Base-by-base conservation (phyloP, 23 tunicate species). In the Halocynthia roretzi region DNA sequence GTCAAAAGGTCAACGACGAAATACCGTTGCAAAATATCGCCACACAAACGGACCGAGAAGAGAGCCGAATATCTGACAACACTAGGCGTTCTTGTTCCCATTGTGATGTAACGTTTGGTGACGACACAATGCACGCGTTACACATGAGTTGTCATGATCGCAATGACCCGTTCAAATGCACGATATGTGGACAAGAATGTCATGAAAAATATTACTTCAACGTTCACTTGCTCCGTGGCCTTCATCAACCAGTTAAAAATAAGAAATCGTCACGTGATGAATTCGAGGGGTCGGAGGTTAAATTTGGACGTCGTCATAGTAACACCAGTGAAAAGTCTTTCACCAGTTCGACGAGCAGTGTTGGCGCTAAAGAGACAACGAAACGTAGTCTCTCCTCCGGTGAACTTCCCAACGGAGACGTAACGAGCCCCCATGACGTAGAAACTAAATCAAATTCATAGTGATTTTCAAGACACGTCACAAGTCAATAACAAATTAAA, bases 121-220 rank as follows among this genome's bases (percentile, higher is more conserved):
- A 92, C 76, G 98, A 92, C 14, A 82, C 84, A 77, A 92, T 92
- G 98, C 83, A 78, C 70, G 98, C 98, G 5, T 73, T 92, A 69
- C 98, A 92, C 81, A 92, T 92, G 98, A 92, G 91, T 71, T 92
- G 98, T 68, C 98, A 92, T 74, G 98, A 92, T 69, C 79, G 83
- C 52, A 60, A 22, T 17, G 98, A 82, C 62, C 98, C 98, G 15
- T 92, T 85, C 87, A 68, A 74, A 31, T 92, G 98, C 85, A 92
- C 91, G 72, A 86, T 92, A 48, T 92, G 98, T 78, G 87, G 87
- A n/a, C 92, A 92, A 73, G 67, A 71, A 8, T 92, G 98, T 75
- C 83, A 92, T 80, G 98, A 92, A 62, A 92, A 92, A 68, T 92
- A 92, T 60, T 92, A 86, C 67, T 92, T 92, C 85, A 92, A 92